Conservation (phyloP, 2,113 vertebrate species). For the Boleophthalmus pectinirostris region DNA sequence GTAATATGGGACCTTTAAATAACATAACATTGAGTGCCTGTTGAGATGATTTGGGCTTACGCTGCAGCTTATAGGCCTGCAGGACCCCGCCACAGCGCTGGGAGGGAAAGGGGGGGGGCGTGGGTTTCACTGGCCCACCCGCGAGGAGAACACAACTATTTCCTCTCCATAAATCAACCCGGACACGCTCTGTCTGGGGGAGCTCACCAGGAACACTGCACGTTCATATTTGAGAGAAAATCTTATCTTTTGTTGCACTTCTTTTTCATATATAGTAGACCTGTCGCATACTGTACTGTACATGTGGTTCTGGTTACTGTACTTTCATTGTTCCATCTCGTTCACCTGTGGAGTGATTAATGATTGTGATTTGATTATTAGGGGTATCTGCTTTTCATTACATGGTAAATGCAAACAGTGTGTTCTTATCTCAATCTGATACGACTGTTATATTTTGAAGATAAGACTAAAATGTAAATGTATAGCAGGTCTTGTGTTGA, state of each 20-base stretch:
- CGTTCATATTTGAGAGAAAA: constrained; percentile 51
- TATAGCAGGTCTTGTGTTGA: background rate
- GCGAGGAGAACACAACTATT: constrained; percentile 64
- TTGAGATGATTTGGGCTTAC: constrained; percentile 56
- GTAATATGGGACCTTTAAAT: background rate
- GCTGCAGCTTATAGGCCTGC: constrained; percentile 49
- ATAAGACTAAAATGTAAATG: background rate
- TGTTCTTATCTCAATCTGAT: too few relatives aligned
- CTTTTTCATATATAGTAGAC: background rate
- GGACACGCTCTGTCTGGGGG: constrained; percentile 66
- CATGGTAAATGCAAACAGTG: background rate
- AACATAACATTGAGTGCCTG: constrained; percentile 56
- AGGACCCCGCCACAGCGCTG: constrained; percentile 39
- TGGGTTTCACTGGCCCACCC: constrained; percentile 62
- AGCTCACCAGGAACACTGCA: constrained; percentile 40
- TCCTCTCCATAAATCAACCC: constrained; percentile 70
- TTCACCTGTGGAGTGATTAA: background rate
- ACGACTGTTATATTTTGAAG: background rate
- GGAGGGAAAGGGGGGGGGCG: constrained; percentile 20
- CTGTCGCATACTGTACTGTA: background rate
- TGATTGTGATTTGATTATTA: background rate
- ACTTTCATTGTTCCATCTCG: background rate
- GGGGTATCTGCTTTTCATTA: background rate
- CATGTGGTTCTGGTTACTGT: background rate
- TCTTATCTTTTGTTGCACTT: constrained; percentile 27